phyloP scores from a whole-genome alignment of 2,888 invertebrate genomes.

The Sphecodes monilicornis region DNA sequence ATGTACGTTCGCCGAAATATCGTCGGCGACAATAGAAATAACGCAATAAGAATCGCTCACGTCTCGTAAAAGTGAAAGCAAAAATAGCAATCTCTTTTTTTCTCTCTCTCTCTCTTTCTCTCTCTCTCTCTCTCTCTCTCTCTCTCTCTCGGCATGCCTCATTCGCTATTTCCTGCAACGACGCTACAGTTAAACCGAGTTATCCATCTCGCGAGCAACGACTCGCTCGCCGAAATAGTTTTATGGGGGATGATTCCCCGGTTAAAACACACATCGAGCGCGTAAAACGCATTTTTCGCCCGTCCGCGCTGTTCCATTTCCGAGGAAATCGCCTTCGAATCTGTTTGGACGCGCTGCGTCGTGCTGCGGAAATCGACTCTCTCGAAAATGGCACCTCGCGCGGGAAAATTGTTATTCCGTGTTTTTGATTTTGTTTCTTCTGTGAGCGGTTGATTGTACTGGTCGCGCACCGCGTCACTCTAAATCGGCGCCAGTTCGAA shows the following conservation, averaged over 20 bases:
- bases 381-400: background rate
- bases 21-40: background rate
- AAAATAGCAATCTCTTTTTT: background rate
- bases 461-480: background rate
- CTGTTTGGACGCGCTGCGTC: background rate
- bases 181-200: slow-evolving; percentile 6
- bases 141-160: background rate
- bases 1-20: background rate
- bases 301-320: background rate
- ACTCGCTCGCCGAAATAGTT: slow-evolving; percentile 14
- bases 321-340: slow-evolving; percentile 16
- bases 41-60: background rate
- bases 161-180: background rate
- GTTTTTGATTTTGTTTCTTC: background rate
- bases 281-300: background rate
- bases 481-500: background rate
- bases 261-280: background rate
- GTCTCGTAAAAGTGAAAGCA: slow-evolving; percentile 20
- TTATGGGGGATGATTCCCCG: slow-evolving; percentile 2
- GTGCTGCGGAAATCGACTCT: background rate
- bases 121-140: background rate
- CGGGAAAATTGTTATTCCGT: background rate
- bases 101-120: background rate
- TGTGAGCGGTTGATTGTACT: background rate
- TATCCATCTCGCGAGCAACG: background rate